phyloP scores from a whole-genome alignment of 2,888 invertebrate genomes.

The Tachystola acroxantha region DNA sequence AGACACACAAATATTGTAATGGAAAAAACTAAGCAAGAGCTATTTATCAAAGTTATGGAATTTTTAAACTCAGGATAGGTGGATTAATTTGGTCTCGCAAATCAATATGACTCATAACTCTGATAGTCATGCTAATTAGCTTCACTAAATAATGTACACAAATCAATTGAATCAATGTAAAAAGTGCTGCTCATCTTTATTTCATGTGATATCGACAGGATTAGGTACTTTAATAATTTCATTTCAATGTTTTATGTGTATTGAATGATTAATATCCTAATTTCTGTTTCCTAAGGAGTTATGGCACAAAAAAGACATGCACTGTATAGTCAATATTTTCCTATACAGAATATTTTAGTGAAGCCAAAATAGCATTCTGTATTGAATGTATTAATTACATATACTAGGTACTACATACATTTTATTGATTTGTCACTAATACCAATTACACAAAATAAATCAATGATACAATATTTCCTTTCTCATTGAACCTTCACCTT shows the following conservation, averaged over 20 bases:
- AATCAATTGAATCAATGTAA: too few relatives aligned
- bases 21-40: neutral
- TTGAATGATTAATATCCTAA: too few relatives aligned
- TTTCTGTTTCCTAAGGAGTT: too few relatives aligned
- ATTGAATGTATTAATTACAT: constrained; percentile 14
- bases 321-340: too few relatives aligned
- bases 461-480: constrained; percentile 3
- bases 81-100: neutral
- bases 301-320: too few relatives aligned
- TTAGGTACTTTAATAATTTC: too few relatives aligned
- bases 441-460: constrained; percentile 18
- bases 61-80: neutral
- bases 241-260: too few relatives aligned
- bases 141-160: constrained; percentile 16
- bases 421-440: constrained; percentile 13
- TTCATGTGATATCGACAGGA: too few relatives aligned
- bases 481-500: constrained; percentile 21
- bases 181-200: neutral
- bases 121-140: constrained; percentile 13
- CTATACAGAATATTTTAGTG: constrained; percentile 25
- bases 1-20: constrained; percentile 1
- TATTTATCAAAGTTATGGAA: neutral
- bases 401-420: constrained; percentile 13
- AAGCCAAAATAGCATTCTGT: constrained; percentile 33
- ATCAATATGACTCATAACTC: neutral